A percentile compares a stretch with the other conserved stretches of the same genome.
Evolutionary conservation across 1,140 invertebrate genomes (phyloP).

Genomic region (Zaprionus camerounensis): DNA sequence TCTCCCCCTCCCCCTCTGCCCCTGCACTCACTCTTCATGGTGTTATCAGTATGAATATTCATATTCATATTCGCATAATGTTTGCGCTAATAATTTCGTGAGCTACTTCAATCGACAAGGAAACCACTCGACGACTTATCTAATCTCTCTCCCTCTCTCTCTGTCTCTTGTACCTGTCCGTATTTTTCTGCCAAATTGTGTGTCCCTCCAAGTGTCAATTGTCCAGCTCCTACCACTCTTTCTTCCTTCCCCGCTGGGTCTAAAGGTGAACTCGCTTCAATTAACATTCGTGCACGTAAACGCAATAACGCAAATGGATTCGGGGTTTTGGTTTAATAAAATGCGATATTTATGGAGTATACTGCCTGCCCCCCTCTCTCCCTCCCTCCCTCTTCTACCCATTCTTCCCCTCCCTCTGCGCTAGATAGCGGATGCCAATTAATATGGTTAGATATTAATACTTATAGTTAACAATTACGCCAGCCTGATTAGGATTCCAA

Average conservation of each 20-base stretch:
- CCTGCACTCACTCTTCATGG: neutral
- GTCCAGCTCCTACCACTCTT: neutral
- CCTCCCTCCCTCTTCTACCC: neutral
- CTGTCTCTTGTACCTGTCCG: slow-evolving; percentile 21
- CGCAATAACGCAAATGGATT: slow-evolving; percentile 82
- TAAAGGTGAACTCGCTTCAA: slow-evolving; percentile 72
- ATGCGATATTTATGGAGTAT: slow-evolving; percentile 79
- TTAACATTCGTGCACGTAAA: slow-evolving; percentile 80
- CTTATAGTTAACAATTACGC: slow-evolving; percentile 62
- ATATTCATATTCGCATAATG: slow-evolving; percentile 60
- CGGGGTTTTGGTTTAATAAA: slow-evolving; percentile 74
- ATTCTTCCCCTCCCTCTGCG: neutral
- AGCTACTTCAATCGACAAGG: slow-evolving; percentile 38
- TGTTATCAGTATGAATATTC: slow-evolving; percentile 48
- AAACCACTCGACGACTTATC: slow-evolving; percentile 59
- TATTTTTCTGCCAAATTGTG: slow-evolving; percentile 18
- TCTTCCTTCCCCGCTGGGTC: neutral
- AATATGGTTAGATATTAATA: slow-evolving; percentile 70
- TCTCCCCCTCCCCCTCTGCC: neutral
- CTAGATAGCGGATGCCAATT: slow-evolving; percentile 62
- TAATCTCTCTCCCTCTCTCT: slow-evolving; percentile 42
- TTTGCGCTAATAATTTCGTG: slow-evolving; percentile 45
- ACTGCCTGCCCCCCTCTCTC: slow-evolving; percentile 9
- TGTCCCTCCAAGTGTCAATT: slow-evolving; percentile 6
- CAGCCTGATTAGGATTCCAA: neutral